Percentiles rank a stretch among this genome's conserved stretches.
phyloP scores from a whole-genome alignment of 1,140 invertebrate genomes.

The Arion vulgaris region DNA sequence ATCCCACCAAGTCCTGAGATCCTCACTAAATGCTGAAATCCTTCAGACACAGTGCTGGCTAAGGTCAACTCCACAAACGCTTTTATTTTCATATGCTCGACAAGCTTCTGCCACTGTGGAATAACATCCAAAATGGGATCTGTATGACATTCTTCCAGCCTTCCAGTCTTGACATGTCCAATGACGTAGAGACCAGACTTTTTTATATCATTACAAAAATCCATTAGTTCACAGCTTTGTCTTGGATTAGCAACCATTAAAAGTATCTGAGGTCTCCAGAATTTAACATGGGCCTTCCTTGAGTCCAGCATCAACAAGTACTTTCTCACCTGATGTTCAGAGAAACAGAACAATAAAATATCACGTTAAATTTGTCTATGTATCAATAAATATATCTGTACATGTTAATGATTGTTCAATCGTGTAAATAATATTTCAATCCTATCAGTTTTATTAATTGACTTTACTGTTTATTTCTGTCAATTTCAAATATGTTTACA shows the following conservation, averaged over 20 bases:
- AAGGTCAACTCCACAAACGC: slow-evolving; percentile 97
- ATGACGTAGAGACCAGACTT: slow-evolving; percentile 97
- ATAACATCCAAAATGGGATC: slow-evolving; percentile 78
- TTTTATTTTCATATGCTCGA: slow-evolving; percentile 93
- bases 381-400: too few species aligned
- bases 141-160: slow-evolving; percentile 53
- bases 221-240: slow-evolving; percentile 89
- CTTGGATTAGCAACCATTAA: slow-evolving; percentile 92
- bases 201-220: slow-evolving; percentile 98
- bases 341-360: background rate
- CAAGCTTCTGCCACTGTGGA: slow-evolving; percentile 86
- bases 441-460: too few species aligned
- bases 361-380: too few species aligned
- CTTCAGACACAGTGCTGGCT: slow-evolving; percentile 86
- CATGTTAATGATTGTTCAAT: too few species aligned
- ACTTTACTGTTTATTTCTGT: too few species aligned
- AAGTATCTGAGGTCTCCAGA: slow-evolving; percentile 98
- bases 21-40: slow-evolving; percentile 92
- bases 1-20: slow-evolving; percentile 97
- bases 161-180: slow-evolving; percentile 86
- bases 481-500: too few species aligned
- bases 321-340: slow-evolving; percentile 84
- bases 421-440: too few species aligned
- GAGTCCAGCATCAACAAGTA: slow-evolving; percentile 96
- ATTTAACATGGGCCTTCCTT: slow-evolving; percentile 98